A percentile compares a stretch with the other conserved stretches of the same genome.
Conservation (phyloP, 2,113 vertebrate species). For the Aptenodytes patagonicus region DNA sequence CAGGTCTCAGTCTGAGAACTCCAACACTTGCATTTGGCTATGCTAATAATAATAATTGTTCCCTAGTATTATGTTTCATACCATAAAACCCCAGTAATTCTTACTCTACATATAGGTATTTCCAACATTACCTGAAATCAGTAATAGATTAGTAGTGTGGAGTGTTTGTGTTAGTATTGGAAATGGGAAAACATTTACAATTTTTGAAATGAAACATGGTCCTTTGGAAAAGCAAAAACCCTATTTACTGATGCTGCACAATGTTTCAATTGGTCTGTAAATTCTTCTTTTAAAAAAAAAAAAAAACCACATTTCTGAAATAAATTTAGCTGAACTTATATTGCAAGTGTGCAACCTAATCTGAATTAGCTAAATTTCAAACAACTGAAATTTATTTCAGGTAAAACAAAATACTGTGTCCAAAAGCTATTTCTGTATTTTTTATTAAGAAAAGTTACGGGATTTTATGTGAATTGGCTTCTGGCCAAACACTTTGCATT, state of each 20-base stretch:
- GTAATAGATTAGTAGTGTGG: neutral
- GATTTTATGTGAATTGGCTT: neutral
- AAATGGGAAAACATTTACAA: neutral
- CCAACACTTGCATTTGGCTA: neutral
- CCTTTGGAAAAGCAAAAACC: neutral
- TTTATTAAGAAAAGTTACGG: neutral
- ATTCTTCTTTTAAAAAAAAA: neutral
- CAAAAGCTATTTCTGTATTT: neutral
- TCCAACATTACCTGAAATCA: neutral
- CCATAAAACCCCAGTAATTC: neutral
- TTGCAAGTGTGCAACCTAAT: neutral
- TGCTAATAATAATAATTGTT: neutral
- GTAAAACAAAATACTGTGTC: neutral
- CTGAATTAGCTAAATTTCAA: neutral
- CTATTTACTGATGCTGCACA: neutral
- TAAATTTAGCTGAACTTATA: neutral
- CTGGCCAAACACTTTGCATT: neutral
- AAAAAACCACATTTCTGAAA: neutral
- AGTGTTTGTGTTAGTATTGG: neutral
- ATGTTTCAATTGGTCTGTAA: neutral
- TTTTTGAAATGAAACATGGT: neutral
- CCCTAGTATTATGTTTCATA: neutral
- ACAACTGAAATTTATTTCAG: neutral
- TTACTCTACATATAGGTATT: neutral
- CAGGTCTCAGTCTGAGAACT: neutral